A percentile compares a stretch with the other conserved stretches of the same genome.
phyloP scores from a whole-genome alignment of 2,888 invertebrate genomes.

The Oligia fasciuncula region DNA sequence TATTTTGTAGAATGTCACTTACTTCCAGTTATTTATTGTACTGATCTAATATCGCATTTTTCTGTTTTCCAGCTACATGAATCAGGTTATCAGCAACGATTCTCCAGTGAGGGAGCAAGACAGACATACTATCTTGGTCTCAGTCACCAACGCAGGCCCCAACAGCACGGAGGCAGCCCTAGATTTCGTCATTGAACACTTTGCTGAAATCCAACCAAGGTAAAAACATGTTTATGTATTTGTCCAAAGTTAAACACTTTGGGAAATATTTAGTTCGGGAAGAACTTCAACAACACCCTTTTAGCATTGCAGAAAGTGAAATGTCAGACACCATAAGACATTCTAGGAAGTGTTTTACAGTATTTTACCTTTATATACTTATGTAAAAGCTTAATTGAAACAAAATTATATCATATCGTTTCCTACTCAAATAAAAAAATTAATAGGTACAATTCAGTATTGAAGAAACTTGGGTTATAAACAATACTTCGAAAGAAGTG shows the following conservation, averaged over 20 bases:
- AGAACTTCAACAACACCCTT: background rate
- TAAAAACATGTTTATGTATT: constrained; percentile 49
- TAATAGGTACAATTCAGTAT: background rate
- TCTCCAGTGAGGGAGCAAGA: constrained; percentile 84
- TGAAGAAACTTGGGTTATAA: background rate
- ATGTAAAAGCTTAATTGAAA: background rate
- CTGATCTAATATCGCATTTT: background rate
- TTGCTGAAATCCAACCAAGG: constrained; percentile 82
- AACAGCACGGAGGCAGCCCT: constrained; percentile 83
- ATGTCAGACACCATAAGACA: background rate
- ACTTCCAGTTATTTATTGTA: background rate
- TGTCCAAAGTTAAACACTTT: background rate
- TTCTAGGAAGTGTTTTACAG: background rate
- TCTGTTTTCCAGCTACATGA: constrained; percentile 77
- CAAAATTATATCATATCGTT: background rate
- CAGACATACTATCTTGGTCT: constrained; percentile 81
- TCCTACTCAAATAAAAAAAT: background rate
- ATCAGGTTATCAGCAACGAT: constrained; percentile 77
- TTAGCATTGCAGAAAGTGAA: background rate
- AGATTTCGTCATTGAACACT: constrained; percentile 84
- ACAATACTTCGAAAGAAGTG: no score
- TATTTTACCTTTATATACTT: background rate
- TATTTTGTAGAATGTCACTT: background rate
- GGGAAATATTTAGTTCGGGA: background rate
- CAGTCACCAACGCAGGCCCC: constrained; percentile 84